These are phyloP conservation scores for Byasa hedistus DNA, from an alignment of 2,888 invertebrate species.

Conservation along the genomic window DNA sequence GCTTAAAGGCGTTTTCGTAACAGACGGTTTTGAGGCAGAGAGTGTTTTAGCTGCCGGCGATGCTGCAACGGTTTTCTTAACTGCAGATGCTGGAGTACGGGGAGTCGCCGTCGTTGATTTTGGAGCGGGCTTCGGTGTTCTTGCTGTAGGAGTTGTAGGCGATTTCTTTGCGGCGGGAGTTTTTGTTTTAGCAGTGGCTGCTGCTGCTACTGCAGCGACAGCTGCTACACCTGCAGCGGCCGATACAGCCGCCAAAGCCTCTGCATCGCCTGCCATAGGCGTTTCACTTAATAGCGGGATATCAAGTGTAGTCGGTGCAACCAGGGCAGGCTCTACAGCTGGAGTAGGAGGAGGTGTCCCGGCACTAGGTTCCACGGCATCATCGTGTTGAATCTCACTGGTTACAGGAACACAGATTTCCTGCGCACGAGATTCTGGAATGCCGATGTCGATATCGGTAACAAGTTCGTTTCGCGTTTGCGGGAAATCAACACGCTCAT, in stretches of 20 bases:
- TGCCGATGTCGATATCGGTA: conserved; percentile 67
- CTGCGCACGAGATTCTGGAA: conserved; percentile 66
- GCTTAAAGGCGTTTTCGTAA: conserved; percentile 34
- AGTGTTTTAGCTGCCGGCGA: conserved; percentile 32
- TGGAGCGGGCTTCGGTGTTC: conserved; percentile 46
- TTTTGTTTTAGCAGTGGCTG: conserved; percentile 41
- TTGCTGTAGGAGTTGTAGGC: conserved; percentile 46
- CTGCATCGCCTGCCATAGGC: conserved; percentile 41
- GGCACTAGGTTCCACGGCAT: conserved; percentile 46
- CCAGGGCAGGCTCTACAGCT: conserved; percentile 41
- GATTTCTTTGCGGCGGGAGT: conserved; percentile 41
- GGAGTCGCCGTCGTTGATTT: conserved; percentile 38
- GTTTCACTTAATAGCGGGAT: conserved; percentile 43
- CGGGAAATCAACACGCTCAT: conserved; percentile 41
- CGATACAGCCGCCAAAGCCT: conserved; percentile 50
- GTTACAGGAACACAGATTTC: conserved; percentile 75
- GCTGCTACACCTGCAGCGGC: conserved; percentile 45
- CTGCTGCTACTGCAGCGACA: conserved; percentile 37
- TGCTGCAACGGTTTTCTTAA: conserved; percentile 42
- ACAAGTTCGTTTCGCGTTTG: conserved; percentile 53
- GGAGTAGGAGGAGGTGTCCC: conserved; percentile 50
- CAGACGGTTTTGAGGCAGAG: conserved; percentile 37
- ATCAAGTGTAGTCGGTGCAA: conserved; percentile 37
- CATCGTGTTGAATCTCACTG: conserved; percentile 59
- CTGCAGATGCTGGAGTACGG: conserved; percentile 43